phyloP scores from a whole-genome alignment of 2,113 vertebrate species.

The Rhegmatorhina hoffmannsi region DNA sequence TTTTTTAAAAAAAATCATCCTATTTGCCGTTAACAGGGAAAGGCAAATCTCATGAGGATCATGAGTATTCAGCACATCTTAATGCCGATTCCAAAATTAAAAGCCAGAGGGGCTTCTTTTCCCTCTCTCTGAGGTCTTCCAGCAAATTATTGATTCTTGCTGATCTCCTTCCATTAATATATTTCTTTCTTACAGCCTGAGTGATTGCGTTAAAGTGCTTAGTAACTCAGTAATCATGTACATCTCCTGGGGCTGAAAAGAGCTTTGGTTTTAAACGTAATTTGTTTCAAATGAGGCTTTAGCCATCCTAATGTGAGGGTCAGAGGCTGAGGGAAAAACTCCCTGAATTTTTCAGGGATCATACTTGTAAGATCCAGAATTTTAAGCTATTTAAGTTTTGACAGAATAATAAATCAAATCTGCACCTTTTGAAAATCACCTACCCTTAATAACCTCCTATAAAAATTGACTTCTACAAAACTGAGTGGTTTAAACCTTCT shows the following conservation, averaged over 20 bases:
- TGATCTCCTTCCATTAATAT: slow-evolving; percentile 26
- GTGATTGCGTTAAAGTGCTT: neutral
- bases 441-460: neutral
- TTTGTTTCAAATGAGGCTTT: slow-evolving; percentile 36
- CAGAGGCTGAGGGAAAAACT: neutral
- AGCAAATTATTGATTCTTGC: slow-evolving; percentile 30
- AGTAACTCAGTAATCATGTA: slow-evolving; percentile 29
- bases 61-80: neutral
- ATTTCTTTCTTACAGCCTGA: slow-evolving; percentile 15
- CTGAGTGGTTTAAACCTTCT: neutral
- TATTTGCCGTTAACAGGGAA: neutral
- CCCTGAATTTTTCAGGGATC: neutral
- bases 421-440: neutral
- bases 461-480: neutral
- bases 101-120: neutral
- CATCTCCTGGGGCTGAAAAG: slow-evolving; percentile 6
- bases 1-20: neutral
- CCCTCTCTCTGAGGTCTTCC: neutral
- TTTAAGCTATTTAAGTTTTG: neutral
- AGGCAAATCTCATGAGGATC: neutral
- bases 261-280: slow-evolving; percentile 12
- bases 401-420: neutral
- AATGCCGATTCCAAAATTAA: neutral
- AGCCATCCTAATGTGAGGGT: neutral
- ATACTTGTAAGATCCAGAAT: neutral